phyloP scores from a whole-genome alignment of 2,797 vertebrate genomes.

The Myripristis murdjan region DNA sequence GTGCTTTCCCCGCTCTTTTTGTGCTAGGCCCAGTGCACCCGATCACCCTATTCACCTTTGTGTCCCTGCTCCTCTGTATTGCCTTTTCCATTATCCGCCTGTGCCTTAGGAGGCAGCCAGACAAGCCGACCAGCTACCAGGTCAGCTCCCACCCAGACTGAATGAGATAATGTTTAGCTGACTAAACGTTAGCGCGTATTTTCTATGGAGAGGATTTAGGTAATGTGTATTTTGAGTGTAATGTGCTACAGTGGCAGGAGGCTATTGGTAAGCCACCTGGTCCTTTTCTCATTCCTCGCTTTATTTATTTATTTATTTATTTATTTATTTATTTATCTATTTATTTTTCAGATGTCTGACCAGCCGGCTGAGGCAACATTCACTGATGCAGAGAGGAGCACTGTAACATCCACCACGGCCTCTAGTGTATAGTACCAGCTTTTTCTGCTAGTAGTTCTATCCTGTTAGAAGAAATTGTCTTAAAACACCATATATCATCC shows the following conservation, averaged over 20 bases:
- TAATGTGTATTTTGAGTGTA: background rate
- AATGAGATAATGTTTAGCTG: background rate
- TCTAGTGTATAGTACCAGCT: slow-evolving; percentile 86
- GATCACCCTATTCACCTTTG: slow-evolving; percentile 93
- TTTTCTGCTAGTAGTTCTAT: background rate
- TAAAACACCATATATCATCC: background rate
- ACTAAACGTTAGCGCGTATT: background rate
- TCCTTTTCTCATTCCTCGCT: background rate
- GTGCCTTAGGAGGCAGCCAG: slow-evolving; percentile 90
- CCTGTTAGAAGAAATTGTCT: background rate
- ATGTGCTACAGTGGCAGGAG: background rate
- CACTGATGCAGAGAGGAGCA: slow-evolving; percentile 90
- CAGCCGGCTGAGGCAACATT: slow-evolving; percentile 88
- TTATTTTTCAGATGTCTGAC: slow-evolving; percentile 92
- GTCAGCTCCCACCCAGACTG: slow-evolving; percentile 74
- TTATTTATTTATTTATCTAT: too few relatives aligned
- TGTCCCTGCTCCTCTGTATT: slow-evolving; percentile 88
- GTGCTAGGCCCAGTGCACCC: slow-evolving; percentile 87
- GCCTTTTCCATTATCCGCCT: slow-evolving; percentile 88
- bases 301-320: slow-evolving; percentile 21
- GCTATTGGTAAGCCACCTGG: background rate
- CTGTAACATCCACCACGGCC: slow-evolving; percentile 91
- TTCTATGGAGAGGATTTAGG: slow-evolving; percentile 1
- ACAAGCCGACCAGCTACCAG: slow-evolving; percentile 89
- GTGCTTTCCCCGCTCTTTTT: slow-evolving; percentile 1